Percentiles rank a stretch among this genome's conserved stretches.
These are phyloP conservation scores for Xestia sexstrigata DNA, from an alignment of 2,888 invertebrate genomes.

Conservation along the genomic window DNA sequence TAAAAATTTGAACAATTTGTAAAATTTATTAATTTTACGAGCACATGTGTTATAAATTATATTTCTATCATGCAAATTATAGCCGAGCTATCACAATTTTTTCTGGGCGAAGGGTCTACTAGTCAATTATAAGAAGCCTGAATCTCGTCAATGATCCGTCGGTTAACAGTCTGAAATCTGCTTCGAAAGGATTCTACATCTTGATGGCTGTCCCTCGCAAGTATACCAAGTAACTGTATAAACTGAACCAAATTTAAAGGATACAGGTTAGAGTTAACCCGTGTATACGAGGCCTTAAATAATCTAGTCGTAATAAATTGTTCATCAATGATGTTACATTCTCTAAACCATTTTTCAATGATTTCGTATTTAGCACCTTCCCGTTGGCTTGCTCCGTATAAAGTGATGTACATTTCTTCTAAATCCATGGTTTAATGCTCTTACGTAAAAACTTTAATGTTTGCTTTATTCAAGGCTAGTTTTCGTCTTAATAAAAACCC, in stretches of 20 bases:
- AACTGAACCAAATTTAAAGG: slow-evolving; percentile 69
- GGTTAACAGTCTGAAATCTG: slow-evolving; percentile 66
- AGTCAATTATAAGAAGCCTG: slow-evolving; percentile 19
- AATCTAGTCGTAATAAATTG: slow-evolving; percentile 46
- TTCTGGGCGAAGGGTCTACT: too few species aligned
- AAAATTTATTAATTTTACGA: too few species aligned
- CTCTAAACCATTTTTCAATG: slow-evolving; percentile 69
- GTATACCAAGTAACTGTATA: slow-evolving; percentile 69
- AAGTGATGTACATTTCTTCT: slow-evolving; percentile 70
- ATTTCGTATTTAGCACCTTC: slow-evolving; percentile 64
- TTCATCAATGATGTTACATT: slow-evolving; percentile 70
- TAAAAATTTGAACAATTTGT: too few species aligned
- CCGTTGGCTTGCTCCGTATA: slow-evolving; percentile 64
- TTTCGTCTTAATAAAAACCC: neutral
- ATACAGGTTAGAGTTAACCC: slow-evolving; percentile 67
- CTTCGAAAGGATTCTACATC: slow-evolving; percentile 58
- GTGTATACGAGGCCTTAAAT: slow-evolving; percentile 62
- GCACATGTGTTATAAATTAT: too few species aligned
- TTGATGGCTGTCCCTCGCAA: slow-evolving; percentile 65
- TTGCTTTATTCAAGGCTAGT: neutral
- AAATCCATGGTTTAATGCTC: slow-evolving; percentile 56
- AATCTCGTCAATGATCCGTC: slow-evolving; percentile 57
- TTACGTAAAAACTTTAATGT: neutral
- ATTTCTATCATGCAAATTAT: too few species aligned
- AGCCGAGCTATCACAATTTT: too few species aligned